Evolutionary conservation across 2,888 invertebrate genomes (phyloP), one percentile per base, ranked within the genome.

Genomic region (Timema cristinae): DNA sequence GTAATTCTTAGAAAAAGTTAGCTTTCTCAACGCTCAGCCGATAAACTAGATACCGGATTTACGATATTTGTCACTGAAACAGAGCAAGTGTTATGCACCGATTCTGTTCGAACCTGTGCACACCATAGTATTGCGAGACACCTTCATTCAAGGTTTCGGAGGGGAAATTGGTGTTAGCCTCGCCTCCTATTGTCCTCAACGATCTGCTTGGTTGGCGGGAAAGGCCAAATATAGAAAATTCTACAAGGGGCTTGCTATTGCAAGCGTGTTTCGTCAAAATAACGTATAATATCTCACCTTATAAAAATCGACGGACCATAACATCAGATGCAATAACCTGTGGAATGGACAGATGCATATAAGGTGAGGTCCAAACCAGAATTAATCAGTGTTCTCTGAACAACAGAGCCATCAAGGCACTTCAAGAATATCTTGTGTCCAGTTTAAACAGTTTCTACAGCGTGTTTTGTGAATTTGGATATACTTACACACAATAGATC

Each of bases 151-250:
- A 66, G 48, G n/a, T 47, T 50, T 15, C 13, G 67, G 51, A 15
- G 50, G 67, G 67, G 7, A 50, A 67, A 67, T 50, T 15, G 16
- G 9, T 51, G 50, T 67, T 67, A 50, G 67, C 51, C 50, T 67
- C 67, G 67, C 68, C 54, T 50, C 13, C 51, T 50, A 63, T 63
- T 69, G 69, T 69, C 69, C 69, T 69, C 61, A n/a, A 63, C 32
- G 32, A 4, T 32, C 32, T 32, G 32, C 32, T 32, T 32, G 15
- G 11, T 49, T 68, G 67, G 66, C 66, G 66, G 68, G 56, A 49
- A 66, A 16, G 48, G 66, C 32, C 49, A 13, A 16, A 59, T 50
- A 50, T 59, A 50, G n/a, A 50, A 13, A 48, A 9, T 48, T 47
- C 61, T 16, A 50, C 47, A 59, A 63, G 48, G 70, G 54, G 52